Base-by-base conservation (phyloP, 1,140 invertebrate genomes). In the Aethina tumida region DNA sequence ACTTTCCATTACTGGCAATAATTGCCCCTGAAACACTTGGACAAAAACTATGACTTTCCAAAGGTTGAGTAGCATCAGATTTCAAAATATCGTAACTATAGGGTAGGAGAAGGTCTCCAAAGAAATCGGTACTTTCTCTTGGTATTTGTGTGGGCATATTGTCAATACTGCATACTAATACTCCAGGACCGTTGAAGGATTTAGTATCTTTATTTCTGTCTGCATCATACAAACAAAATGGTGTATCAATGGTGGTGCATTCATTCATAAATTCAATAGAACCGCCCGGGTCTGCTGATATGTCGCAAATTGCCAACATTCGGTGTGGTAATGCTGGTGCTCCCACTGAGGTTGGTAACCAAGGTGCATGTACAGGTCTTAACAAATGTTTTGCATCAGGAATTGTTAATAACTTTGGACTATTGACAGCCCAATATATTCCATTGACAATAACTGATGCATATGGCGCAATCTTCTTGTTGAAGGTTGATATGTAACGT, bases 201-300 rank as follows among this genome's bases (percentile, higher is more conserved):
- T 97, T 96, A 0, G 81, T 92, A 46, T 96, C 89, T 59, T 94
- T 95, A 57, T 99, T 97, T 27, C 92, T 76, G 60, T 99, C 92
- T 3, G 96, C 95, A 65, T 99, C 95, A 59, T 99, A 99, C 0
- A 99, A 71, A 62, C 90, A 97, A 64, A 99, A 99, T 0, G 96
- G 96, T 9, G 89, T 96, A 56, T 99, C 96, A 33, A 99, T 99
- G 0, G 95, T 99, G 0, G 97, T 99, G 55, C 95, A 99, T 58
- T 99, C 95, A 53, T 95, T 94, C 95, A 99, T 98, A 56, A 99
- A 99, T 67, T 99, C 96, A 39, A 99, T 97, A 13, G 93, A 97
- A 18, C 57, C 57, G n/a, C 56, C 95, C 1, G 96, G 96, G 69
- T 99, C 97, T 2, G 96, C 96, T 2, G 90, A 95, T 52, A 99